Evolutionary conservation across 1,140 invertebrate genomes (phyloP).

Genomic region (Parasteatoda tepidariorum): DNA sequence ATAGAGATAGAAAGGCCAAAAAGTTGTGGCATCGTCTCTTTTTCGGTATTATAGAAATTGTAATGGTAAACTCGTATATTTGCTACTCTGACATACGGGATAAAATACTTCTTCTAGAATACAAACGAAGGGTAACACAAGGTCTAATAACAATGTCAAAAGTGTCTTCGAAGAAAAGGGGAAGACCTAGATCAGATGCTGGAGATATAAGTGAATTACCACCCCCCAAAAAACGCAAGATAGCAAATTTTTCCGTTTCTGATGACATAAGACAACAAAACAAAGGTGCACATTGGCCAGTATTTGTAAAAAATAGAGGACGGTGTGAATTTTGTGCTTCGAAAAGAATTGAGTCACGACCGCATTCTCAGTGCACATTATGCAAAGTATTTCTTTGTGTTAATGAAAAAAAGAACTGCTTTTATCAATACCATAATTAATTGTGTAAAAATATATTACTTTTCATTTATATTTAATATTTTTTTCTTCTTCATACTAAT

Average conservation of each 20-base stretch:
- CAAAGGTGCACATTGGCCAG: constrained; percentile 33
- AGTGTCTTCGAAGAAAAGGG: constrained; percentile 18
- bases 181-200: constrained; percentile 35
- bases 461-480: constrained; percentile 12
- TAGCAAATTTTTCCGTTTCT: constrained; percentile 44
- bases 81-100: constrained; percentile 6
- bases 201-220: constrained; percentile 10
- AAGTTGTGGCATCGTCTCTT: constrained; percentile 15
- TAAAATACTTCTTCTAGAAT: constrained; percentile 16
- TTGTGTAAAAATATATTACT: constrained; percentile 23
- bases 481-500: constrained; percentile 11
- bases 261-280: constrained; percentile 38
- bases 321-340: constrained; percentile 42
- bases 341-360: constrained; percentile 27
- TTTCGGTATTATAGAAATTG: constrained; percentile 22
- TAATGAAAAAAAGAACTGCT: constrained; percentile 46
- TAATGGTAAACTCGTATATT: constrained; percentile 16
- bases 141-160: constrained; percentile 29
- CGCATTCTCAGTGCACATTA: constrained; percentile 15
- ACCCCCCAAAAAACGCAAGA: constrained; percentile 30
- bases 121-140: constrained; percentile 19
- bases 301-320: constrained; percentile 39
- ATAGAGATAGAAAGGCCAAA: constrained; percentile 26
- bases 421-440: constrained; percentile 40
- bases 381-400: constrained; percentile 27